Base-by-base conservation (phyloP, 1,140 invertebrate species). In the Gryon sp. region DNA sequence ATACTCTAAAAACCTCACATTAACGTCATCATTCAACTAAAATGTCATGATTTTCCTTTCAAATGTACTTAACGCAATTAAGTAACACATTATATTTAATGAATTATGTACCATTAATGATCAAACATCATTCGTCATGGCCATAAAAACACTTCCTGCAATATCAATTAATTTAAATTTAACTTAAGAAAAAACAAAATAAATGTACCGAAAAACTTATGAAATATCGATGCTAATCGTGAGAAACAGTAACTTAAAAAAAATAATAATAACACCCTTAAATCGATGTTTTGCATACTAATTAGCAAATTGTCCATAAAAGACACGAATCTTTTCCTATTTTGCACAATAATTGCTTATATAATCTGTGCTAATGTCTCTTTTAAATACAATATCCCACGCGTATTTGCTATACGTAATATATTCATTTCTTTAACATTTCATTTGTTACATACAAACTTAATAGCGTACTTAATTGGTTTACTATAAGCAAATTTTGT, bases 331-430 rank as follows among this genome's bases (percentile, higher is more conserved):
- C 26, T 55, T 68, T 75, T 68, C 55, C 63, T 68, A 68, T 62
- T 75, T 75, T 75, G 41, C 32, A 68, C 72, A 68, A 75, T 75
- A 75, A 62, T 75, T 55, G 48, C 30, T 75, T 75, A 68, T 48
- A 63, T 75, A 75, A 75, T 55, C 62, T 28, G 2, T 26, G 38
- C 38, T 40, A 55, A 75, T 62, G 28, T 60, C 55, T 62, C 24
- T 53, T 15, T 66, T 30, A 62, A 68, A 32, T 12, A 5, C 26
- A 32, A 66, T 60, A 66, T 74, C 60, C 62, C 53, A 52, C 41
- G 43, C 60, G 45, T 55, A n/a, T 66, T 9, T 8, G 38, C 36
- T 2, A 2, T 34, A 59, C 50, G 60, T 73, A 73, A 73, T 73
- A 50, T 50, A 57, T 73, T 57, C 63, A 73, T 63, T 75, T 66